phyloP scores from a whole-genome alignment of 2,113 vertebrate species.

The Brachypteracias leptosomus region DNA sequence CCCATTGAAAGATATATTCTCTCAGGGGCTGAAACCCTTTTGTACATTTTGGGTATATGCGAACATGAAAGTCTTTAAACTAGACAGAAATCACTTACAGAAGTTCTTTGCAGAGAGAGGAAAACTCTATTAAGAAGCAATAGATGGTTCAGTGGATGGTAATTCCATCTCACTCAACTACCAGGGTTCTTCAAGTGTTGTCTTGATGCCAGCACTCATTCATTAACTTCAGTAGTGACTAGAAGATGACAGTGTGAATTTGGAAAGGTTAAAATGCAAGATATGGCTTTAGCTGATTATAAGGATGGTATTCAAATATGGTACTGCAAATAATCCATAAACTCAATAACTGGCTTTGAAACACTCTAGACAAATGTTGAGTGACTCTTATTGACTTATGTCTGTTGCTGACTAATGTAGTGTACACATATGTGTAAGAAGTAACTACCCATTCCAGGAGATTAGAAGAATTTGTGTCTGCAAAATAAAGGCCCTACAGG shows the following conservation, averaged over 20 bases:
- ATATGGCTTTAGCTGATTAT: background rate
- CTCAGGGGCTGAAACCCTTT: background rate
- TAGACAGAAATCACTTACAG: background rate
- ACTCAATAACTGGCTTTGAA: background rate
- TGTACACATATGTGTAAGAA: background rate
- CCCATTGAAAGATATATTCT: background rate
- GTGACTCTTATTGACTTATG: background rate
- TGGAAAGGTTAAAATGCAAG: background rate
- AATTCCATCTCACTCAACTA: background rate
- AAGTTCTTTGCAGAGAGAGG: background rate
- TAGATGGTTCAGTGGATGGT: background rate
- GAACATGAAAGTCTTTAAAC: background rate
- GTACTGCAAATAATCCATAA: background rate
- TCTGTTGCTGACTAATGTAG: background rate
- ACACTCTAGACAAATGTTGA: background rate
- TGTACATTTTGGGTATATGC: background rate
- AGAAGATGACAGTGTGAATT: background rate
- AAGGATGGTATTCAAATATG: background rate
- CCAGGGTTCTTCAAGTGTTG: background rate
- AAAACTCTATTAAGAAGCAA: background rate
- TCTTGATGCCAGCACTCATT: background rate
- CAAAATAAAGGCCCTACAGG: background rate
- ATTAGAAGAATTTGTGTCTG: background rate
- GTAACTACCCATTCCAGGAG: background rate
- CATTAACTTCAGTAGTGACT: background rate